Conservation (phyloP, 2,888 invertebrate species). For the Agrochola lychnidis region DNA sequence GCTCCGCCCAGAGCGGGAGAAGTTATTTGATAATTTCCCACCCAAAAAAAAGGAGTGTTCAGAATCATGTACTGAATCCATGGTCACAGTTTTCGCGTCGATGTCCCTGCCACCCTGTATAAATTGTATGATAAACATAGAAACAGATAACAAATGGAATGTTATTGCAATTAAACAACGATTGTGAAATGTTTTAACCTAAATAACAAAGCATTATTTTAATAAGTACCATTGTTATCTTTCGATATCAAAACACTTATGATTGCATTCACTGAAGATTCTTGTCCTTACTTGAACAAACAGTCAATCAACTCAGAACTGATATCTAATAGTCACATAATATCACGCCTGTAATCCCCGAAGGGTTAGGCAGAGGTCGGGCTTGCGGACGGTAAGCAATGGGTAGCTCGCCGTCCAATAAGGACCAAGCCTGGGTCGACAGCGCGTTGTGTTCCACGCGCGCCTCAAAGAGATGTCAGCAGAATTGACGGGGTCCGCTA, state of each 20-base stretch:
- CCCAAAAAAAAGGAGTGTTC: too few relatives aligned
- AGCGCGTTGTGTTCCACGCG: too few relatives aligned
- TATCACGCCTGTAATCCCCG: not conserved
- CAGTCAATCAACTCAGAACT: constrained; percentile 18
- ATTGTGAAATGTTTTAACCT: constrained; percentile 44
- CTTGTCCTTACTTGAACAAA: constrained; percentile 18
- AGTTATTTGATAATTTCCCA: too few relatives aligned
- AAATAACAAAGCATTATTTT: not conserved
- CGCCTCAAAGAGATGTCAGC: too few relatives aligned
- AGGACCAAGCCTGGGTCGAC: too few relatives aligned
- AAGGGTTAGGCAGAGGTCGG: not conserved
- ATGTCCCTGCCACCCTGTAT: not conserved
- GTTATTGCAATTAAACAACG: constrained; percentile 6
- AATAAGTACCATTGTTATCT: constrained; percentile 35
- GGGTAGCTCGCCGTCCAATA: too few relatives aligned
- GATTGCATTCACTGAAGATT: constrained; percentile 20
- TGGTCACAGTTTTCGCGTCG: too few relatives aligned
- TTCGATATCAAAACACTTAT: constrained; percentile 36
- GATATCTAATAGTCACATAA: not conserved
- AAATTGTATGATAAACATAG: not conserved
- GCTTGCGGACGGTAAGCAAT: too few relatives aligned
- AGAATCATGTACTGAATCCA: too few relatives aligned
- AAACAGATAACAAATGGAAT: constrained; percentile 4
- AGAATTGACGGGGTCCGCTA: too few relatives aligned
- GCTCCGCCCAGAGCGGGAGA: too few relatives aligned